These are phyloP conservation scores for Gouania willdenowi DNA, from an alignment of 2,797 vertebrate genomes.

Conservation along the genomic window DNA sequence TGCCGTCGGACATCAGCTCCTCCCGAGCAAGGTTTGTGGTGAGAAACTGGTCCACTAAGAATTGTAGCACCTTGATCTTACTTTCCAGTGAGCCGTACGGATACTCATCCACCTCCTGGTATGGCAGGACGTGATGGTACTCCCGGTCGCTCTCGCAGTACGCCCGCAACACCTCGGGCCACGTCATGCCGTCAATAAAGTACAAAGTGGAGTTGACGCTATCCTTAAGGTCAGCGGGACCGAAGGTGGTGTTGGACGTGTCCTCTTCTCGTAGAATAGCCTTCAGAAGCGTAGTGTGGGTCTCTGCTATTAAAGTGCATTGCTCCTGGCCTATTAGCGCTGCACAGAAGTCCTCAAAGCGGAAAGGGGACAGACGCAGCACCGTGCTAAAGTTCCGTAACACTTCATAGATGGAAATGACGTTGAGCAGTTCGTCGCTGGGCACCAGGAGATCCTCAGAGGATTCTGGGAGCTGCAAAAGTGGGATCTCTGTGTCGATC, in stretches of 20 bases:
- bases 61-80: slow-evolving; percentile 96
- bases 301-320: slow-evolving; percentile 95
- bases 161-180: slow-evolving; percentile 95
- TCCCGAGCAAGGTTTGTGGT: slow-evolving; percentile 97
- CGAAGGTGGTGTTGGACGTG: slow-evolving; percentile 96
- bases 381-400: slow-evolving; percentile 94
- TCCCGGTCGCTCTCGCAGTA: slow-evolving; percentile 97
- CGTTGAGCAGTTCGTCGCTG: slow-evolving; percentile 88
- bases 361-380: slow-evolving; percentile 93
- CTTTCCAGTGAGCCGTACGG: slow-evolving; percentile 90
- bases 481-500: slow-evolving; percentile 92
- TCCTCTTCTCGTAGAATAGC: slow-evolving; percentile 96
- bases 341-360: slow-evolving; percentile 98
- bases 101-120: slow-evolving; percentile 90
- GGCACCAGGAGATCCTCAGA: slow-evolving; percentile 96
- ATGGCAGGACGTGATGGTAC: slow-evolving; percentile 89
- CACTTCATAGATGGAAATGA: slow-evolving; percentile 92
- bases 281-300: slow-evolving; percentile 91
- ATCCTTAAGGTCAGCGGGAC: slow-evolving; percentile 96
- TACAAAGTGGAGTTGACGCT: slow-evolving; percentile 96
- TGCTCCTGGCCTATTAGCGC: slow-evolving; percentile 94
- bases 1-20: slow-evolving; percentile 96
- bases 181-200: slow-evolving; percentile 98
- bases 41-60: slow-evolving; percentile 96
- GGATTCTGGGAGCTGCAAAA: slow-evolving; percentile 86